Evolutionary conservation across 2,113 vertebrate genomes (phyloP), one percentile per base, ranked within the genome.

Genomic region (Neotoma lepida): DNA sequence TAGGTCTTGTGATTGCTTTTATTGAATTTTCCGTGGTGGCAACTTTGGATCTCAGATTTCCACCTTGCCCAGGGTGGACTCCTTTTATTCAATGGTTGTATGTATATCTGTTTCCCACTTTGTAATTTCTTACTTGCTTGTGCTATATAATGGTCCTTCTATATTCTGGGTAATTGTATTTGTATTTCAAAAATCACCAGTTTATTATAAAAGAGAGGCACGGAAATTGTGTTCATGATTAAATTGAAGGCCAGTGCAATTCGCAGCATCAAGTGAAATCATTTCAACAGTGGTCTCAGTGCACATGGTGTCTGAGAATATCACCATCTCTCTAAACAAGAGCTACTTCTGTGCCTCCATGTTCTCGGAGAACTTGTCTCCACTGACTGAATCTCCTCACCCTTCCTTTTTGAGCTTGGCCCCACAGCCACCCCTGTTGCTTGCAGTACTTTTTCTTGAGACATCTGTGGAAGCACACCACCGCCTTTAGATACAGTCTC

Each of bases 51-150:
- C 54, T 81, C 22, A 58, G 78, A 15, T 56, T 58, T 39, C 24
- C 7, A 58, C 7, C 39, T 61, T 9, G 24, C 2, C 14, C 80
- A 30, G n/a, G 1, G 13, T 30, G 24, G 24, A 3, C 24, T 18
- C 2, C 33, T 26, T 82, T 14, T 17, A 2, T 41, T 2, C 8
- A 39, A 1, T 2, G 4, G 17, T 64, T 44, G 56, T 28, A 7
- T 10, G 30, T 9, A 22, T 2, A 13, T 14, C 51, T 3, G 2
- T 51, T n/a, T 54, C 4, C 18, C 2, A 20, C 4, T 12, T 78
- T 18, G 28, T 18, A 10, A 18, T 51, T 77, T n/a, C 33, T 80
- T 80, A 14, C 35, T 80, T 24, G 33, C 22, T 13, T 78, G 49
- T 56, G 49, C 10, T 80, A 24, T 6, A n/a, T n/a, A 12, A 22